These are phyloP conservation scores for Tenualosa thibaudeaui DNA, from an alignment of 2,797 vertebrate species.

Conservation along the genomic window DNA sequence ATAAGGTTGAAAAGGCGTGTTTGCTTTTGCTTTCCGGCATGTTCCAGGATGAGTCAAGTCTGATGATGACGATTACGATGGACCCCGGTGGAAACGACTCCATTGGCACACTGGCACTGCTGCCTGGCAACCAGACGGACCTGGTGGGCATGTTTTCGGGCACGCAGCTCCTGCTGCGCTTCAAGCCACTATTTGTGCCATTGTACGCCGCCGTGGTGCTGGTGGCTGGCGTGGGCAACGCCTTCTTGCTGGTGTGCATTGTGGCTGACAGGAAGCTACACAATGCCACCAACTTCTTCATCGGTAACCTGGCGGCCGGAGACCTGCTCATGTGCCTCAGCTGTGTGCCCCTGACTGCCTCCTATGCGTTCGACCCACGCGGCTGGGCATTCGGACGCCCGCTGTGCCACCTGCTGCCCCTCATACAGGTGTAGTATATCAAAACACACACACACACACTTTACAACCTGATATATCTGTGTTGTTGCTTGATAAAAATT, in stretches of 20 bases:
- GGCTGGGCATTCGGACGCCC: conserved; percentile 78
- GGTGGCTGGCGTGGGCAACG: conserved; percentile 76
- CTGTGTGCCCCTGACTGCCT: conserved; percentile 77
- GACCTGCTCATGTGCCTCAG: conserved; percentile 82
- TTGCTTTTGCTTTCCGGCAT: conserved; percentile 44
- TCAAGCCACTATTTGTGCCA: conserved; percentile 74
- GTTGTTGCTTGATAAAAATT: too few relatives aligned
- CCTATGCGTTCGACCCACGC: conserved; percentile 75
- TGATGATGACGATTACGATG: conserved; percentile 49
- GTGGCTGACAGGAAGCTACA: conserved; percentile 76
- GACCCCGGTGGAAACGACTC: conserved; percentile 50
- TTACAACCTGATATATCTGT: too few relatives aligned
- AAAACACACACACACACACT: too few relatives aligned
- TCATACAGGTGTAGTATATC: conserved; percentile 64
- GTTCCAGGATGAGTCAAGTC: not conserved
- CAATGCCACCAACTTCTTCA: conserved; percentile 81
- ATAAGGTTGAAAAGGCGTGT: not conserved
- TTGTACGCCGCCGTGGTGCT: conserved; percentile 75
- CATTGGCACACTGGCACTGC: conserved; percentile 40
- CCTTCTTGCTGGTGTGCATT: conserved; percentile 76
- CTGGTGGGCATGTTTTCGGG: conserved; percentile 72
- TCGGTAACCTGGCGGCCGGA: conserved; percentile 78
- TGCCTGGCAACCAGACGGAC: conserved; percentile 66
- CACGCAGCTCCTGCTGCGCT: conserved; percentile 72
- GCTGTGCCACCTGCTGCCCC: conserved; percentile 75